Evolutionary conservation across 2,797 vertebrate genomes (phyloP).

Genomic region (Botia kubotai): DNA sequence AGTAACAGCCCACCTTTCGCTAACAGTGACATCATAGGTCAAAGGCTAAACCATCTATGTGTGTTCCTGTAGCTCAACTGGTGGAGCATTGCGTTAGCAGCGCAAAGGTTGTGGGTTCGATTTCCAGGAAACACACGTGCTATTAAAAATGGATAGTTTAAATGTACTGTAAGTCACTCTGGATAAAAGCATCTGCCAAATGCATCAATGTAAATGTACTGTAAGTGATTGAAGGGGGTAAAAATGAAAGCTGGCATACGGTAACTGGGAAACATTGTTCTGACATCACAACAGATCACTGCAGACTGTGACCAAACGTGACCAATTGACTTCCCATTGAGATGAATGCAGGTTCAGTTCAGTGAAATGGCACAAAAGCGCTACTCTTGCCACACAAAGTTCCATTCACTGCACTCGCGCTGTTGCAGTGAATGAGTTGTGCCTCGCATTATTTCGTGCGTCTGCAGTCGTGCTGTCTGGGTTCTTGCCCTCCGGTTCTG

Average conservation of each 20-base stretch:
- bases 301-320: background rate
- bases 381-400: background rate
- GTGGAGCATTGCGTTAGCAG: too few relatives aligned
- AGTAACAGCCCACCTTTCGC: background rate
- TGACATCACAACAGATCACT: background rate
- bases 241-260: background rate
- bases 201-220: too few relatives aligned
- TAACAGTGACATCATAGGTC: background rate
- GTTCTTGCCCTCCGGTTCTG: constrained; percentile 19
- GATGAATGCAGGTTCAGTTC: constrained; percentile 40
- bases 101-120: too few relatives aligned
- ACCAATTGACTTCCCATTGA: constrained; percentile 45
- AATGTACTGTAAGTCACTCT: too few relatives aligned
- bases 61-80: too few relatives aligned
- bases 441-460: constrained; percentile 4
- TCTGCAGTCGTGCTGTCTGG: constrained; percentile 24
- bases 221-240: background rate
- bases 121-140: too few relatives aligned
- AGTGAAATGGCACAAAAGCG: constrained; percentile 9
- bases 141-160: too few relatives aligned
- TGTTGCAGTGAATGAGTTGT: background rate
- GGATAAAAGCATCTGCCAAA: too few relatives aligned
- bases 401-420: constrained; percentile 10
- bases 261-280: background rate
- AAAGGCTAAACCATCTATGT: background rate